Base-by-base conservation (phyloP, 2,113 vertebrate species). In the Jaculus jaculus region DNA sequence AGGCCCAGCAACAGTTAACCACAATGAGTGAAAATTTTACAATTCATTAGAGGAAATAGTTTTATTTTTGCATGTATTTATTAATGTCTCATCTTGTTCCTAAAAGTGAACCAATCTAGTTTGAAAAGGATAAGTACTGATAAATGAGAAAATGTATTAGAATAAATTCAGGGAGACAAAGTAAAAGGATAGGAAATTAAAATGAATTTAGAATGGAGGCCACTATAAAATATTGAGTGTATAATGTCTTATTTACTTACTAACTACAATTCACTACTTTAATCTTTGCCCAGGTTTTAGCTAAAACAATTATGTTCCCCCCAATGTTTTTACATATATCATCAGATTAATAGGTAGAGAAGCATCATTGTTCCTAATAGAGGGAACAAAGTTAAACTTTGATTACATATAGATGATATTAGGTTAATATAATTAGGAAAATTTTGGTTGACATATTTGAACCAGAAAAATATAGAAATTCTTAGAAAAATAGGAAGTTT, bases 191-290 rank as follows among this genome's bases (percentile, higher is more conserved):
- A 72, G 15, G 30, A 89, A 95, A 83, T 92, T 80, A 91, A 90
- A 61, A 83, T 68, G 65, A 93, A 90, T 82, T 94, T 42, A 39
- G 5, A 37, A 90, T 83, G 42, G 77, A 84, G 18, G 28, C 75
- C 90, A 79, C 6, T 86, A 85, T 94, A 85, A 95, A 93, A 93
- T 90, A 73, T 34, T 95, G 66, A 86, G 5, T 75, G 3, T 80
- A 63, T 58, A 93, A 90, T 90, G 16, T 60, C 47, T 88, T 80
- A 73, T 23, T 3, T 68, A 66, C 7, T 75, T 92, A 32, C 42
- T 94, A 87, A 87, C 69, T 24, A 58, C 7, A 65, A 66, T 32
- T 2, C 39, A 37, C 20, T 24, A 47, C 3, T 85, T 7, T 88
- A 37, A 69, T 24, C 20, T 80, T 92, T 90, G 32, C 68, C 63